A percentile compares a stretch with the other conserved stretches of the same genome.
These are phyloP conservation scores for Cervus canadensis DNA, from an alignment of 2,113 vertebrate genomes.

Conservation along the genomic window DNA sequence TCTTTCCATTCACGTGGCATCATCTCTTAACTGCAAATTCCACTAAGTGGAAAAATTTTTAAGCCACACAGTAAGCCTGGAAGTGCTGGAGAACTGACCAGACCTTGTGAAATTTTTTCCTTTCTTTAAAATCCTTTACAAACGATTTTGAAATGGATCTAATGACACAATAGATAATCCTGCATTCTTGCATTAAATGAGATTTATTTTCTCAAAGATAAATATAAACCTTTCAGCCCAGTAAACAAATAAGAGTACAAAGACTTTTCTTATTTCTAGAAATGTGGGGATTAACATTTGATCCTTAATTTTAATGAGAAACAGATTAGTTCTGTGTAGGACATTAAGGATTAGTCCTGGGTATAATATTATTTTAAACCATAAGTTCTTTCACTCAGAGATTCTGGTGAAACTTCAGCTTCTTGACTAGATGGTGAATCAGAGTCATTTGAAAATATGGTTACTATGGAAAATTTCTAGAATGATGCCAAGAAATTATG, in stretches of 20 bases:
- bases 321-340: neutral
- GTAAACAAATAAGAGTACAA: neutral
- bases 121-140: neutral
- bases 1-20: neutral
- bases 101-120: neutral
- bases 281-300: neutral
- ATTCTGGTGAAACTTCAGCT: neutral
- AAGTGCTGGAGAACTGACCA: too few species aligned
- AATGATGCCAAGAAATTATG: neutral
- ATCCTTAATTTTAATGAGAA: conserved; percentile 41
- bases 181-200: neutral
- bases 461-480: neutral
- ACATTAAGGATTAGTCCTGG: neutral
- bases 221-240: neutral
- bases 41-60: neutral
- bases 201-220: neutral
- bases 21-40: neutral
- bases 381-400: neutral
- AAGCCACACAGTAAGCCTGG: neutral
- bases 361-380: neutral
- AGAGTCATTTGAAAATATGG: neutral
- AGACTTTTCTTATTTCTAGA: conserved; percentile 49
- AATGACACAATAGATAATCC: neutral
- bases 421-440: neutral
- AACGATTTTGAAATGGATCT: neutral